phyloP scores from a whole-genome alignment of 2,797 vertebrate species.

The Rhincodon typus region DNA sequence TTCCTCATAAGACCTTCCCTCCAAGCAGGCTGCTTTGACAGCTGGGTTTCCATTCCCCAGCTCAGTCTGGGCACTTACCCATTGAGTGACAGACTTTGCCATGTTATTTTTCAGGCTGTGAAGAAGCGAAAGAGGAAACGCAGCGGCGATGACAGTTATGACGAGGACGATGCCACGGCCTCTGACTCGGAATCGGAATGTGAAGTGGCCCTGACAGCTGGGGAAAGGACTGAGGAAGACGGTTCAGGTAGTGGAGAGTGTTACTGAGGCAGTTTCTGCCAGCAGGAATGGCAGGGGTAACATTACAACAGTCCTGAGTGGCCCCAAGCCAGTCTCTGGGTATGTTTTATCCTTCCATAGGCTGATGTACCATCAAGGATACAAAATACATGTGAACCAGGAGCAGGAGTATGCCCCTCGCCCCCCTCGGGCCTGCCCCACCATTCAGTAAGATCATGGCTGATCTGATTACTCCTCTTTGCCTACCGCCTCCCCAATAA shows the following conservation, averaged over 20 bases:
- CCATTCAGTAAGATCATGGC: too few species aligned
- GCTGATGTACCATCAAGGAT: neutral
- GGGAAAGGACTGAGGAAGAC: neutral
- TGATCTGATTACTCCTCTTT: too few species aligned
- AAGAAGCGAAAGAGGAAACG: conserved; percentile 74
- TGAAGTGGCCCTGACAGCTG: conserved; percentile 42
- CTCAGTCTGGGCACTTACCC: neutral
- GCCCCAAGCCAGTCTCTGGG: neutral
- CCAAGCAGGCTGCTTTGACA: too few species aligned
- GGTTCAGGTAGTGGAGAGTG: neutral
- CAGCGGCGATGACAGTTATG: conserved; percentile 70
- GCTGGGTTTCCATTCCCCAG: too few species aligned
- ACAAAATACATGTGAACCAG: neutral
- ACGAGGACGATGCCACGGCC: conserved; percentile 69
- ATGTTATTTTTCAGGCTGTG: conserved; percentile 53
- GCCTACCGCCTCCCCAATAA: too few species aligned
- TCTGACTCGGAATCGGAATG: conserved; percentile 79
- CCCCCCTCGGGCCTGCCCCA: too few species aligned
- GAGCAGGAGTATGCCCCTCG: too few species aligned
- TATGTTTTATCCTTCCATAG: neutral
- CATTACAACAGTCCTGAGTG: neutral
- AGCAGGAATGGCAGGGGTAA: too few species aligned
- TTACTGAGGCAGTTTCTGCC: neutral
- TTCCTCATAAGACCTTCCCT: too few species aligned
- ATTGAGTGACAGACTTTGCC: neutral